Conservation (phyloP, 2,113 vertebrate species). For the Thalassoma bifasciatum region DNA sequence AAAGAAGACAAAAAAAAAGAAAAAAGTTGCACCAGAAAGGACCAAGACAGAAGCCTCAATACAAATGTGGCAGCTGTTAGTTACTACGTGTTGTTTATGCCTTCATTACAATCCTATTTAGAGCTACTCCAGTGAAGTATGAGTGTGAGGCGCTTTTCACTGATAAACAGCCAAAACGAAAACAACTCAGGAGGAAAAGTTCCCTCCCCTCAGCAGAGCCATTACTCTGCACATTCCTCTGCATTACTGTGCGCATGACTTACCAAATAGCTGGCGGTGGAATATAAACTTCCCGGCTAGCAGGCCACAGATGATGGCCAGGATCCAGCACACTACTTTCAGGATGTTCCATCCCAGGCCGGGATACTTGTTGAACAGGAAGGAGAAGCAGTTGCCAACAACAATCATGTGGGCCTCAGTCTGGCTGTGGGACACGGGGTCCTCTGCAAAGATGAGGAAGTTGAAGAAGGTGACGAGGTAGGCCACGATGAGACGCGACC, state of each 20-base stretch:
- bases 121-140: background rate
- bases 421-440: constrained; percentile 97
- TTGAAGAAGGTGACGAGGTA: constrained; percentile 99
- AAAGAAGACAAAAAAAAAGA: background rate
- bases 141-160: constrained; percentile 12
- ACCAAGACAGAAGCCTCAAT: background rate
- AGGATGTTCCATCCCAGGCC: constrained; percentile 91
- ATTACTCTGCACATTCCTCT: constrained; percentile 61
- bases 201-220: constrained; percentile 18
- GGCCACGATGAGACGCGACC: constrained; percentile 95
- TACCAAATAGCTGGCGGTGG: constrained; percentile 96
- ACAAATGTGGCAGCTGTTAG: constrained; percentile 1
- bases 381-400: constrained; percentile 98
- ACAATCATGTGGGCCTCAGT: constrained; percentile 96
- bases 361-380: constrained; percentile 96
- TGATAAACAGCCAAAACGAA: constrained; percentile 28
- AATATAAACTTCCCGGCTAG: constrained; percentile 96
- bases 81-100: background rate
- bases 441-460: constrained; percentile 98
- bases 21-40: background rate
- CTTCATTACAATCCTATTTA: background rate
- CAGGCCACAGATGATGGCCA: constrained; percentile 92
- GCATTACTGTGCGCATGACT: constrained; percentile 76
- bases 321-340: constrained; percentile 94
- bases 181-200: constrained; percentile 11